These are phyloP conservation scores for Ranitomeya imitator DNA, from an alignment of 2,113 vertebrate genomes.

Conservation along the genomic window DNA sequence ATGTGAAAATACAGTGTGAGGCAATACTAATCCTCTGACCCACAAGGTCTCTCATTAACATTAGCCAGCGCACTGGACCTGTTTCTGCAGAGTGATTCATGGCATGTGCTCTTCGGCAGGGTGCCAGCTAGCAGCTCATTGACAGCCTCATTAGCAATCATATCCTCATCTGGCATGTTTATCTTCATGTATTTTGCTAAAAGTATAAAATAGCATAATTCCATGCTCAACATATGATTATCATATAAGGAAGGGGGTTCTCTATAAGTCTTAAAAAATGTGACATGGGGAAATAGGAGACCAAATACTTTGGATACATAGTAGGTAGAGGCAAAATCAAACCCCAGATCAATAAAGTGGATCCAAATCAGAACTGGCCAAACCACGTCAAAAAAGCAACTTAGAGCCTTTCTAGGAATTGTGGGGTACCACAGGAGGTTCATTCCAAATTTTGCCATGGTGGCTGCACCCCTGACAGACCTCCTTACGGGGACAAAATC, in stretches of 20 bases:
- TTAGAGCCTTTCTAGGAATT: no score
- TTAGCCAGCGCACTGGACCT: not conserved
- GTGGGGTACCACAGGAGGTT: no score
- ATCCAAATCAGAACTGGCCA: no score
- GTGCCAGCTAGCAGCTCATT: constrained; percentile 30
- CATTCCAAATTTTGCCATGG: no score
- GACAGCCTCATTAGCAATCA: constrained; percentile 36
- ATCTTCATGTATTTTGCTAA: not conserved
- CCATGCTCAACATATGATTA: not conserved
- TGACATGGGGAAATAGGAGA: no score
- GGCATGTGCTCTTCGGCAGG: constrained; percentile 18
- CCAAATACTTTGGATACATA: no score
- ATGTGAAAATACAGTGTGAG: constrained; percentile 41
- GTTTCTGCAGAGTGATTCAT: constrained; percentile 27
- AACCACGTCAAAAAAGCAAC: no score
- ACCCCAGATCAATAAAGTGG: no score
- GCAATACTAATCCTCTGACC: constrained; percentile 44
- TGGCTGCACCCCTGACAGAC: no score
- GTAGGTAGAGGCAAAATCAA: no score
- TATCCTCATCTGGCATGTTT: constrained; percentile 18
- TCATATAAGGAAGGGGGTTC: not conserved
- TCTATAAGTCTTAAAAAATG: no score
- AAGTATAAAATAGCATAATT: constrained; percentile 2
- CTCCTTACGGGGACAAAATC: no score
- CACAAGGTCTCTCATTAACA: constrained; percentile 50